Percentiles rank a stretch among this genome's conserved stretches.
Evolutionary conservation across 1,140 invertebrate genomes (phyloP).

Genomic region (Pseudomyrmex dendroicus): DNA sequence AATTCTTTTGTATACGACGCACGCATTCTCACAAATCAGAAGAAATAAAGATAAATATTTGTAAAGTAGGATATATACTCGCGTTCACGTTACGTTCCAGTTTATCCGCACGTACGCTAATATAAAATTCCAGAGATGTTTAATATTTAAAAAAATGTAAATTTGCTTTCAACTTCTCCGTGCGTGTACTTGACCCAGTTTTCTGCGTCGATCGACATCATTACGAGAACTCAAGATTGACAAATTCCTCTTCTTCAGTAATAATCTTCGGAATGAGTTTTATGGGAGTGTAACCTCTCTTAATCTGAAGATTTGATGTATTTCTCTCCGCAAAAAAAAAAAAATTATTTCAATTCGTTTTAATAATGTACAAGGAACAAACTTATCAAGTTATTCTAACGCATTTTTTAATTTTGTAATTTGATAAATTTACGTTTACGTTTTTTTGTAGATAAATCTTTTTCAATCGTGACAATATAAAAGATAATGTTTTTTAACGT

Average conservation of each 20-base stretch:
- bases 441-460: too few species aligned
- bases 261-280: slow-evolving; percentile 20
- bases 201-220: slow-evolving; percentile 1
- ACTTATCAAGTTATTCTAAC: too few species aligned
- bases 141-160: slow-evolving; percentile 3
- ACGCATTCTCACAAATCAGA: neutral
- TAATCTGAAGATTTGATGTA: neutral
- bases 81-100: too few species aligned
- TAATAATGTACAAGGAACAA: neutral
- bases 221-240: neutral
- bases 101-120: neutral
- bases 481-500: too few species aligned
- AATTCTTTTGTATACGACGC: too few species aligned
- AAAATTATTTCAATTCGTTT: neutral
- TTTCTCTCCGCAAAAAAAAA: neutral
- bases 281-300: neutral
- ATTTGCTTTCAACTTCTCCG: neutral
- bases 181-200: slow-evolving; percentile 35
- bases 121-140: neutral
- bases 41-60: neutral
- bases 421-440: too few species aligned
- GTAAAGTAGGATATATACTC: too few species aligned
- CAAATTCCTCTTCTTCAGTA: neutral
- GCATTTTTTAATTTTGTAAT: too few species aligned
- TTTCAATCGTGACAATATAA: too few species aligned